These are phyloP conservation scores for Falcaria lacertinaria DNA, from an alignment of 2,888 invertebrate species.

Conservation along the genomic window DNA sequence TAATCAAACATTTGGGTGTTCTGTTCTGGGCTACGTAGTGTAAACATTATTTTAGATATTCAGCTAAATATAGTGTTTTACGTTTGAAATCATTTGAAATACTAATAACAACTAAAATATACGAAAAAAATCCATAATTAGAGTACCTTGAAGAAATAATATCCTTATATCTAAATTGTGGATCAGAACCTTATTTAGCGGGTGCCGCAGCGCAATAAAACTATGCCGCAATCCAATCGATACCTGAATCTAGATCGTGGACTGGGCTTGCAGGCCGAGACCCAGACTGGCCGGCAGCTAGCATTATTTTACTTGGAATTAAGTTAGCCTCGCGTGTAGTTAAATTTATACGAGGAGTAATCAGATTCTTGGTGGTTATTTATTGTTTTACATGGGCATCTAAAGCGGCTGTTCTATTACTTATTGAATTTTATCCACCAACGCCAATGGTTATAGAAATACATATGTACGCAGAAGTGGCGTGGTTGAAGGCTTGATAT, in stretches of 20 bases:
- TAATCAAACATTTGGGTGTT: not conserved
- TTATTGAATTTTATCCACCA: no score
- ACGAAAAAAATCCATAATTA: no score
- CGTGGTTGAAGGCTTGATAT: no score
- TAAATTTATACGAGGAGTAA: no score
- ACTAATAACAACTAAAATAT: no score
- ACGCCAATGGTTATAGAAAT: no score
- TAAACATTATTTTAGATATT: not conserved
- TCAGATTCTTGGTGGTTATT: no score
- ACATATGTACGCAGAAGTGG: no score
- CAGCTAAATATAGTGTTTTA: no score
- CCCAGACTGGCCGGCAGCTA: conserved; percentile 37
- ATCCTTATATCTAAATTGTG: no score
- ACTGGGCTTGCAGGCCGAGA: conserved; percentile 28
- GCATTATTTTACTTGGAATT: conserved; percentile 20
- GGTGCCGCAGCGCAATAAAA: conserved; percentile 19
- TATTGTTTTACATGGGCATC: not conserved
- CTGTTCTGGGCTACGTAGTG: not conserved
- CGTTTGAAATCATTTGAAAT: no score
- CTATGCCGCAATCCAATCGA: conserved; percentile 38
- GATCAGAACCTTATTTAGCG: conserved; percentile 11
- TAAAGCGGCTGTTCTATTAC: not conserved
- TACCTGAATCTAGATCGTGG: conserved; percentile 38
- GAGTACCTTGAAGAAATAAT: no score
- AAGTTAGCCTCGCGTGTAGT: conserved; percentile 13